These are phyloP conservation scores for Panorpa germanica DNA, from an alignment of 2,888 invertebrate species.

Conservation along the genomic window DNA sequence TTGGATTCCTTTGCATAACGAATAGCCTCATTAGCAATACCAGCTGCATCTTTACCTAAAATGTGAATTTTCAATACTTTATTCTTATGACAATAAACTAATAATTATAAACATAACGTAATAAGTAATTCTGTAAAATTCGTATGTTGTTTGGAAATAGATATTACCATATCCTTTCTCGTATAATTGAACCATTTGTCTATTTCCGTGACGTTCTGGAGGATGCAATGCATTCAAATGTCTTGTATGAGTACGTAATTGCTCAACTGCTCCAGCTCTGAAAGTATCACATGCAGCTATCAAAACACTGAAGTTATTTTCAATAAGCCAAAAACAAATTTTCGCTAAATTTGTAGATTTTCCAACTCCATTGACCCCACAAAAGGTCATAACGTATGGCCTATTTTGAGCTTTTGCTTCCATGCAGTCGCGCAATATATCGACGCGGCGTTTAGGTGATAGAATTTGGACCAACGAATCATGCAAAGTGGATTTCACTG, in stretches of 20 bases:
- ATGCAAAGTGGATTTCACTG: slow-evolving; percentile 71
- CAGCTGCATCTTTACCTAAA: slow-evolving; percentile 90
- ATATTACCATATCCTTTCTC: slow-evolving; percentile 72
- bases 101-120: slow-evolving; percentile 2
- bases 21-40: slow-evolving; percentile 95
- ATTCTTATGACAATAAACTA: slow-evolving; percentile 4
- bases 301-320: slow-evolving; percentile 87
- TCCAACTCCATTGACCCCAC: slow-evolving; percentile 97
- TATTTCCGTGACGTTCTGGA: slow-evolving; percentile 43
- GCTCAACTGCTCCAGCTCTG: slow-evolving; percentile 97
- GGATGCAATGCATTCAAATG: slow-evolving; percentile 92
- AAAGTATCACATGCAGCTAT: slow-evolving; percentile 99
- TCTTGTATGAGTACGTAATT: slow-evolving; percentile 83
- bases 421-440: slow-evolving; percentile 88
- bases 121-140: not conserved
- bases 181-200: slow-evolving; percentile 80
- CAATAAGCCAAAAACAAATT: slow-evolving; percentile 98
- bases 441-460: slow-evolving; percentile 85
- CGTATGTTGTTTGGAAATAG: slow-evolving; percentile 9
- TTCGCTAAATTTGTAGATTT: slow-evolving; percentile 98
- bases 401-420: slow-evolving; percentile 67
- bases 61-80: slow-evolving; percentile 6
- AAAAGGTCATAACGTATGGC: slow-evolving; percentile 94
- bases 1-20: slow-evolving; percentile 63
- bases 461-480: slow-evolving; percentile 87